Evolutionary conservation across 2,888 invertebrate species (phyloP), one percentile per base, ranked within the genome.

Genomic region (Acanthosepion esculentum): DNA sequence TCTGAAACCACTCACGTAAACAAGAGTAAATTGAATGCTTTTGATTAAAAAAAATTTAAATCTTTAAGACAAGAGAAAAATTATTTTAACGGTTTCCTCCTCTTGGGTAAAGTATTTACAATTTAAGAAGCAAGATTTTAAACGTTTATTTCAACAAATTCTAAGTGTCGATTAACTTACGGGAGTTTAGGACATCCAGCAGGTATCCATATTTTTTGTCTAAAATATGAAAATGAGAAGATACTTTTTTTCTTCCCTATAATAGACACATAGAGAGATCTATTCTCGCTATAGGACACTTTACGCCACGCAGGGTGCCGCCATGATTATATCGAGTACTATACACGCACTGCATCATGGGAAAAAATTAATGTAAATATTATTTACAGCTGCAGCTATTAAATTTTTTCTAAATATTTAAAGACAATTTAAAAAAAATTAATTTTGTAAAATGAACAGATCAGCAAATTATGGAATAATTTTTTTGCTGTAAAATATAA

Each of bases 241-340:
- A n/a, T 33, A 78, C 78, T 78, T 78, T 78, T 78, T 78, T 78
- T 78, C 29, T n/a, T 18, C 23, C 23, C 59, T 59, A 0, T 20
- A 55, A 55, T 4, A 55, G 55, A 55, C 23, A 6, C 26, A n/a
- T n/a, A 33, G 33, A 78, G 4, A 78, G n/a, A 78, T 78, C n/a
- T 78, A 78, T 33, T 78, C 33, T 78, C 12, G 78, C 12, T 78
- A 15, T 12, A n/a, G 78, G 78, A 78, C n/a, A 33, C n/a, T 78
- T 78, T 78, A 33, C 78, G 78, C 78, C 78, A 78, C 78, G 78
- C 78, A 78, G 78, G 78, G 78, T 33, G 78, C n/a, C 78, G 78
- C 78, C 78, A 78, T 78, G 20, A 59, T 26, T 59, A 59, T 20
- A 59, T 50, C 6, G 59, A 59, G 23, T 23, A 59, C 23, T 78